phyloP scores from a whole-genome alignment of 2,888 invertebrate genomes.

The Phrixothrix hirtus region DNA sequence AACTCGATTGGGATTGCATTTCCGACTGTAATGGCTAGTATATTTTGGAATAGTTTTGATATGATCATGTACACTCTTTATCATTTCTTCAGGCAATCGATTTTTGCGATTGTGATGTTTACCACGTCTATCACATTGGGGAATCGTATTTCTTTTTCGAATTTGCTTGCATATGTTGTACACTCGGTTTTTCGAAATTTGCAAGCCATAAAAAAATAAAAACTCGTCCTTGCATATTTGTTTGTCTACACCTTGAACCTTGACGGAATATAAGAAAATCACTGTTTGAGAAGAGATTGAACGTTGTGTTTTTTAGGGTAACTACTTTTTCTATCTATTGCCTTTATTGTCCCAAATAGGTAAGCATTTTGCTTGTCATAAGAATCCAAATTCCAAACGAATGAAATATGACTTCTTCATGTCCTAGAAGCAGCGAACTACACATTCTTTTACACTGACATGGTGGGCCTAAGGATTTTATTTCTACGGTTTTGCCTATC shows the following conservation, averaged over 20 bases:
- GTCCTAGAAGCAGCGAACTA: background rate
- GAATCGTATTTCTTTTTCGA: conserved; percentile 1
- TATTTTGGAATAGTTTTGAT: conserved; percentile 27
- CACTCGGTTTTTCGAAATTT: conserved; percentile 22
- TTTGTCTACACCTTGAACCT: conserved; percentile 24
- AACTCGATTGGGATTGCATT: background rate
- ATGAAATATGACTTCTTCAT: conserved; percentile 2
- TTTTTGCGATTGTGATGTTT: conserved; percentile 28
- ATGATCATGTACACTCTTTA: conserved; percentile 23
- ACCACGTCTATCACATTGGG: conserved; percentile 26
- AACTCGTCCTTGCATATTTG: conserved; percentile 31
- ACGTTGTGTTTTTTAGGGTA: conserved; percentile 26
- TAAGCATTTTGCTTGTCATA: conserved; percentile 18
- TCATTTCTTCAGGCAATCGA: conserved; percentile 13
- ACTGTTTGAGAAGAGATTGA: conserved; percentile 15
- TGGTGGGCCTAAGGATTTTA: conserved; percentile 1
- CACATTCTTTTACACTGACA: conserved; percentile 1
- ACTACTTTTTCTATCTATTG: conserved; percentile 17
- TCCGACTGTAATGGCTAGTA: conserved; percentile 4
- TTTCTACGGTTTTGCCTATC: background rate
- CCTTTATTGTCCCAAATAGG: conserved; percentile 15
- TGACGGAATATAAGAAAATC: conserved; percentile 21
- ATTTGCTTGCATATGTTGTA: conserved; percentile 24
- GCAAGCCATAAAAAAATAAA: conserved; percentile 25
- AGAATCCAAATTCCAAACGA: conserved; percentile 2